Evolutionary conservation across 2,888 invertebrate genomes (phyloP).

Genomic region (Heliconius ethilla): DNA sequence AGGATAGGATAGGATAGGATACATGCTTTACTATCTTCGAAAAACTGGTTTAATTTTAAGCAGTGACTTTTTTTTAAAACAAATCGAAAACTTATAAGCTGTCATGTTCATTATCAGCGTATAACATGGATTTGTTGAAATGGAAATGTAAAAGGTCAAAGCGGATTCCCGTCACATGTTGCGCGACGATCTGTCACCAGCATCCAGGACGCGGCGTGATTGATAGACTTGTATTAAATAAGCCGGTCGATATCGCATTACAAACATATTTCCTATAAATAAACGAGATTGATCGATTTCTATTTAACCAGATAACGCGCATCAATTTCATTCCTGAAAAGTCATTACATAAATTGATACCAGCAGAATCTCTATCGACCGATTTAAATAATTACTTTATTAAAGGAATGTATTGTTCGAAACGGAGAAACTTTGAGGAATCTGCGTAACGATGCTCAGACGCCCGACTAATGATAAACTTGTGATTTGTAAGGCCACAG

Average conservation of each 20-base stretch:
- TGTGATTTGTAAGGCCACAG: conserved; percentile 72
- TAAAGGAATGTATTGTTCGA: conserved; percentile 49
- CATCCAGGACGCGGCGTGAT: conserved; percentile 65
- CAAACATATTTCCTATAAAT: conserved; percentile 72
- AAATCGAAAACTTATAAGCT: no score
- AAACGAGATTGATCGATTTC: conserved; percentile 70
- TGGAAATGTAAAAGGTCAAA: conserved; percentile 44
- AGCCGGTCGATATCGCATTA: conserved; percentile 75
- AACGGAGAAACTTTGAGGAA: conserved; percentile 36
- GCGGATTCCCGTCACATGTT: conserved; percentile 63
- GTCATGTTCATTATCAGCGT: conserved; percentile 22
- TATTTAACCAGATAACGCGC: conserved; percentile 50
- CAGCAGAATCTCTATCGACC: conserved; percentile 25
- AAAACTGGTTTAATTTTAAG: no score
- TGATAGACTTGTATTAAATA: conserved; percentile 78
- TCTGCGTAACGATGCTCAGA: conserved; percentile 45
- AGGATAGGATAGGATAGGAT: no score
- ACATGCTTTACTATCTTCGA: no score
- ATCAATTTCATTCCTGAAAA: conserved; percentile 34
- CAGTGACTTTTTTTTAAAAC: no score
- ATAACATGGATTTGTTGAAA: conserved; percentile 34
- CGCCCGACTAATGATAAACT: conserved; percentile 63
- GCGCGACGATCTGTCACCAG: conserved; percentile 71
- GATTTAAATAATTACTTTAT: conserved; percentile 52
- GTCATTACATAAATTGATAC: conserved; percentile 28